Evolutionary conservation across 2,888 invertebrate species (phyloP), one percentile per base, ranked within the genome.

Genomic region (Limnephilus lunatus): DNA sequence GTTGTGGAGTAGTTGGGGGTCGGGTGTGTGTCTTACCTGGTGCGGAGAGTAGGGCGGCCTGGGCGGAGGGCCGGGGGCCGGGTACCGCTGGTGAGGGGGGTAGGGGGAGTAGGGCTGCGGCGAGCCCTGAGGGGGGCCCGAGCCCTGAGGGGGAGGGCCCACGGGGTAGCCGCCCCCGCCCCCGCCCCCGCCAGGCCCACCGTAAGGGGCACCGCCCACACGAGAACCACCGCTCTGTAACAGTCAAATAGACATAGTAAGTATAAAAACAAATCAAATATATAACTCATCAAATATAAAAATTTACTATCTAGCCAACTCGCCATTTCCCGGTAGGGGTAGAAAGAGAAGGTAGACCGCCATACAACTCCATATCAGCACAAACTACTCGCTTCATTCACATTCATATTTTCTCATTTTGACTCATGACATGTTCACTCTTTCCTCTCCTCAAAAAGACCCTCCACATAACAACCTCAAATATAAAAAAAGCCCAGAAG

Each of bases 21-120:
- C 0, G 19, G 39, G 39, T 39, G 15, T 9, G 39, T 44, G 19
- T 11, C 82, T 85, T 82, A 91, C 93, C 93, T 93, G 93, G 94
- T 96, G 96, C 92, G 96, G 95, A 91, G 96, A 96, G 94, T 95
- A 96, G 91, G 96, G 96, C 90, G 96, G 96, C 94, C 96, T 94
- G 80, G 96, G 95, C 80, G 95, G 95, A 31, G 92, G 96, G 95
- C 90, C 95, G 95, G 82, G 95, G 95, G 95, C 95, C 95, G 96
- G 95, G 94, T 96, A 96, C 94, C 96, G 95, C 94, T 96, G 96
- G 91, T 96, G 96, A 94, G 97, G 97, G 85, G 97, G 96, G 94
- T 97, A 97, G 91, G 97, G 97, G 15, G 95, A 95, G 94, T 96
- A 96, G 25, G 95, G 95, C 83, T 82, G 87, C 82, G 91, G 86